phyloP scores from a whole-genome alignment of 2,888 invertebrate genomes.

The Laothoe populi region DNA sequence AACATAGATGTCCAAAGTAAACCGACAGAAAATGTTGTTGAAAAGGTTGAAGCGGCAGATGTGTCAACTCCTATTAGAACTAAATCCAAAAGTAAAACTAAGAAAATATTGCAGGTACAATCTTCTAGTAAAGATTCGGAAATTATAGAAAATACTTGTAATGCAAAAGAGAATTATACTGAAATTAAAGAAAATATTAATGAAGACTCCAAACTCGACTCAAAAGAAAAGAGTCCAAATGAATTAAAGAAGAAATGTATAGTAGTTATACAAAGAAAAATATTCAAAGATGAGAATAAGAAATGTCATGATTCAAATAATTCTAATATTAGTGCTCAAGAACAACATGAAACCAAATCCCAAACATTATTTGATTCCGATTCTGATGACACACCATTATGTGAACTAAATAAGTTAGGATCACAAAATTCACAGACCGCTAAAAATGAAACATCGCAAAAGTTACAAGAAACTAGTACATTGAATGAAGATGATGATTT shows the following conservation, averaged over 20 bases:
- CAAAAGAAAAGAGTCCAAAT: conserved; percentile 60
- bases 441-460: conserved; percentile 6
- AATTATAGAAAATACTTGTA: conserved; percentile 20
- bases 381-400: conserved; percentile 68
- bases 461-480: neutral
- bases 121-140: conserved; percentile 2
- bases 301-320: conserved; percentile 7
- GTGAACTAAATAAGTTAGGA: conserved; percentile 51
- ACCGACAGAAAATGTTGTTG: neutral
- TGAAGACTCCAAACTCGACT: conserved; percentile 26
- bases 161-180: conserved; percentile 28
- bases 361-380: conserved; percentile 66
- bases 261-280: conserved; percentile 73
- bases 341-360: conserved; percentile 38
- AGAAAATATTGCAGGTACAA: conserved; percentile 27
- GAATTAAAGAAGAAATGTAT: conserved; percentile 75
- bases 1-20: conserved; percentile 28
- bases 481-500: conserved; percentile 59
- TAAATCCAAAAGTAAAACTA: conserved; percentile 48
- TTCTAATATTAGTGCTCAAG: conserved; percentile 23
- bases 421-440: conserved; percentile 25
- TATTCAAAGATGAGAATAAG: conserved; percentile 52
- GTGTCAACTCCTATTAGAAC: conserved; percentile 40
- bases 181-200: conserved; percentile 19
- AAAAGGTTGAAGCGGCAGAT: conserved; percentile 18